phyloP scores from a whole-genome alignment of 2,888 invertebrate species.

The Aporophyla nigra region DNA sequence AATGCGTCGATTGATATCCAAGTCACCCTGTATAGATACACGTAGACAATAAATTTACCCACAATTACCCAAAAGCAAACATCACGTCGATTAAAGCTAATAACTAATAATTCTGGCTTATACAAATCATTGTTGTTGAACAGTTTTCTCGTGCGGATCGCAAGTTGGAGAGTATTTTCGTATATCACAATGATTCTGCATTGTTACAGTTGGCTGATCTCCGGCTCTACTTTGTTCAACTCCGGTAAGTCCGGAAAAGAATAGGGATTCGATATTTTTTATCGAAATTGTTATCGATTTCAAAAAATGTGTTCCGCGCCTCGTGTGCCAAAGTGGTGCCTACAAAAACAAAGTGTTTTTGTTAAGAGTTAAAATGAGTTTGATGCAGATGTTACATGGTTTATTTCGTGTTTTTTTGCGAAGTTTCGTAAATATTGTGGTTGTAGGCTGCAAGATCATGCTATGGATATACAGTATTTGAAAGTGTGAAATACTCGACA shows the following conservation, averaged over 20 bases:
- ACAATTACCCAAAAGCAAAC: slow-evolving; percentile 11
- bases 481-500: not conserved
- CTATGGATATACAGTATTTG: not conserved
- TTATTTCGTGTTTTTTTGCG: slow-evolving; percentile 31
- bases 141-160: slow-evolving; percentile 39
- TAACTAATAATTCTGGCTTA: slow-evolving; percentile 51
- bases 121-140: slow-evolving; percentile 56
- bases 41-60: not conserved
- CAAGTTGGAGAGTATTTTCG: slow-evolving; percentile 49
- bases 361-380: slow-evolving; percentile 55
- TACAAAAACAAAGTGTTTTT: slow-evolving; percentile 52
- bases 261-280: slow-evolving; percentile 49
- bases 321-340: slow-evolving; percentile 30
- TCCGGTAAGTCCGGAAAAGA: slow-evolving; percentile 44
- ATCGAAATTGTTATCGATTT: slow-evolving; percentile 49
- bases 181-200: slow-evolving; percentile 67
- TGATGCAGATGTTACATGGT: slow-evolving; percentile 50
- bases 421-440: slow-evolving; percentile 21
- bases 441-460: not conserved
- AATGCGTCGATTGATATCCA: too few relatives aligned
- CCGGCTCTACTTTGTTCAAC: slow-evolving; percentile 64
- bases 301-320: slow-evolving; percentile 20
- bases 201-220: slow-evolving; percentile 66
- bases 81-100: slow-evolving; percentile 29
- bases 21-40: too few relatives aligned